These are phyloP conservation scores for Monodelphis domestica DNA, from an alignment of 2,797 vertebrate genomes.

Conservation along the genomic window DNA sequence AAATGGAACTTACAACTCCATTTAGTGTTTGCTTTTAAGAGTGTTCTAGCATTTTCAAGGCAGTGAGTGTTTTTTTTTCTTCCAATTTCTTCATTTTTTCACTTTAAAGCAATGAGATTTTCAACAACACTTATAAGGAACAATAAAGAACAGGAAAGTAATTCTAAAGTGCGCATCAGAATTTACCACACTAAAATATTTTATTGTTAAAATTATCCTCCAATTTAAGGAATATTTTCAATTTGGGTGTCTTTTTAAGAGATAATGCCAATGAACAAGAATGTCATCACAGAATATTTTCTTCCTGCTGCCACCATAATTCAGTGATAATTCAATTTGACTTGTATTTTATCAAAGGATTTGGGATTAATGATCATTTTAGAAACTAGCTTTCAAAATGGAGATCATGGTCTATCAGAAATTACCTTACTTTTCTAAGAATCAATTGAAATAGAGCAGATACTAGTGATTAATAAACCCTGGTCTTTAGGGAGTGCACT, in stretches of 20 bases:
- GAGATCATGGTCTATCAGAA: constrained; percentile 22
- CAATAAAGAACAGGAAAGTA: constrained; percentile 8
- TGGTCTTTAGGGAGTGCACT: constrained; percentile 27
- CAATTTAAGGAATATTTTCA: constrained; percentile 23
- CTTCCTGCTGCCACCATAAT: neutral
- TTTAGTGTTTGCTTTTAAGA: neutral
- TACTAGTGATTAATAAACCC: constrained; percentile 47
- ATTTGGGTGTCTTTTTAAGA: constrained; percentile 30
- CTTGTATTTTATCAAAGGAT: neutral
- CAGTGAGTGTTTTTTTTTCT: constrained; percentile 32
- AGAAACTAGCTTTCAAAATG: constrained; percentile 47
- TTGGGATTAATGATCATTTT: constrained; percentile 17
- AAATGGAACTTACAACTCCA: neutral
- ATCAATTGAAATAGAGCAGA: constrained; percentile 34
- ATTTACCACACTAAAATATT: constrained; percentile 44
- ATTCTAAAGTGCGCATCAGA: constrained; percentile 32
- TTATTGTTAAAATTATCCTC: constrained; percentile 37
- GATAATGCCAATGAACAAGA: constrained; percentile 38
- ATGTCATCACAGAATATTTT: constrained; percentile 23
- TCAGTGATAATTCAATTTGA: constrained; percentile 6
- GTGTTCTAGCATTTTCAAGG: constrained; percentile 9
- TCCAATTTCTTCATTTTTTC: constrained; percentile 40
- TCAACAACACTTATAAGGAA: neutral
- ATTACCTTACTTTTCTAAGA: constrained; percentile 46
- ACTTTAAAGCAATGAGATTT: constrained; percentile 12